These are phyloP conservation scores for Euschistus heros DNA, from an alignment of 1,140 invertebrate genomes.

Conservation along the genomic window DNA sequence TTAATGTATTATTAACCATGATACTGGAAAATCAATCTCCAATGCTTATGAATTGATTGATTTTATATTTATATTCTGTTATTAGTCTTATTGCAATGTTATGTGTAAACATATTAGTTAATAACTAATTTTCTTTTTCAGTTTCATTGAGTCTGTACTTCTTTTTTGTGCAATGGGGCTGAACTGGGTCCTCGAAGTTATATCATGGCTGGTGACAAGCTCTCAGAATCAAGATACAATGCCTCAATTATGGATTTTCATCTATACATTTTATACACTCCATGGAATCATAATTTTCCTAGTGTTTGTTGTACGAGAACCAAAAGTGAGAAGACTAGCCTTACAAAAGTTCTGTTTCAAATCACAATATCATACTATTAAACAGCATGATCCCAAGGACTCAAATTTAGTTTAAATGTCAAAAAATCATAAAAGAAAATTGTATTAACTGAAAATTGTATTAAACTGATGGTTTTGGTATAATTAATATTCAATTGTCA, in stretches of 20 bases:
- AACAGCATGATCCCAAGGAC: too few relatives aligned
- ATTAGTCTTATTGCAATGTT: background rate
- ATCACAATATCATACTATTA: too few relatives aligned
- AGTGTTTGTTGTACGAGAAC: background rate
- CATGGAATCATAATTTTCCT: constrained; percentile 1
- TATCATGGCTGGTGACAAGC: background rate
- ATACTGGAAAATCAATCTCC: too few relatives aligned
- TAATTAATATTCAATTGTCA: too few relatives aligned
- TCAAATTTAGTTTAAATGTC: too few relatives aligned
- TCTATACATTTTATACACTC: background rate
- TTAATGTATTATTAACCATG: too few relatives aligned
- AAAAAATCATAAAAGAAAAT: too few relatives aligned
- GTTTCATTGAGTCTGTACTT: background rate
- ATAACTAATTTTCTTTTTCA: background rate
- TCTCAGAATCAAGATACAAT: background rate
- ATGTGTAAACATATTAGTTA: too few relatives aligned
- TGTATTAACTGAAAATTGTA: too few relatives aligned
- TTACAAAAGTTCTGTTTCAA: background rate
- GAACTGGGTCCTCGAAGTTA: background rate
- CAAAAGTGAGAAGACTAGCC: constrained; percentile 1
- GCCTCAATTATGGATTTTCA: background rate
- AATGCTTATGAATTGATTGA: too few relatives aligned
- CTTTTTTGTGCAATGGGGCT: background rate
- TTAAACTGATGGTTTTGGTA: too few relatives aligned
- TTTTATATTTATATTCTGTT: too few relatives aligned